A percentile compares a stretch with the other conserved stretches of the same genome.
Evolutionary conservation across 2,113 vertebrate species (phyloP).

Genomic region (Mugil cephalus): DNA sequence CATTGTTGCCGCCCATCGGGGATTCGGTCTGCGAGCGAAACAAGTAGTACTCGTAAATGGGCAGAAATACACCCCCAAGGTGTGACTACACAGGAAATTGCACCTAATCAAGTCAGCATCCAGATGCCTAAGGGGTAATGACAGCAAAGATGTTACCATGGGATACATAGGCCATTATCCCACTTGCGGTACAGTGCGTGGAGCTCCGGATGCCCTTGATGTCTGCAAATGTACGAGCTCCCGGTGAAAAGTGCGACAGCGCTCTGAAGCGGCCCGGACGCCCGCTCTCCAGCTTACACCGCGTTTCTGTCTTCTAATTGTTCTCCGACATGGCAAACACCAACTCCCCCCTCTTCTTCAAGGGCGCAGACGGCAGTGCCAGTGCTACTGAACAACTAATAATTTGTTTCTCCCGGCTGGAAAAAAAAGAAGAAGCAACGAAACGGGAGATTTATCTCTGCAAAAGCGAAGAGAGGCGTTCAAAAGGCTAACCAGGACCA

Average conservation of each 20-base stretch:
- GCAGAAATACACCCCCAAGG: conserved; percentile 40
- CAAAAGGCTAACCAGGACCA: conserved; percentile 12
- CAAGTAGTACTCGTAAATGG: conserved; percentile 37
- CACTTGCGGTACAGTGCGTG: background rate
- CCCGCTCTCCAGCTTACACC: conserved; percentile 41
- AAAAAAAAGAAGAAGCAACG: background rate
- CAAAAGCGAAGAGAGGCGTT: conserved; percentile 14
- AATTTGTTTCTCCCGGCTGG: conserved; percentile 54
- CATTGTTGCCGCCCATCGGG: conserved; percentile 2
- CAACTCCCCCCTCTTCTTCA: too few relatives aligned
- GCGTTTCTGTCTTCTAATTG: conserved; percentile 58
- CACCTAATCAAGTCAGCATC: conserved; percentile 52
- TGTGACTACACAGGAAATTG: conserved; percentile 50
- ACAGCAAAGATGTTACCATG: conserved; percentile 46
- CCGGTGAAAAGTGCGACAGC: conserved; percentile 18
- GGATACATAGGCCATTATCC: conserved; percentile 38
- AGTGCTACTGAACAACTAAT: conserved; percentile 54
- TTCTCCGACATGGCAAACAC: conserved; percentile 46
- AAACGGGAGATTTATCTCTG: conserved; percentile 20
- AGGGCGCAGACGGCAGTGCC: conserved; percentile 42
- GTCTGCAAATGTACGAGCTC: conserved; percentile 22
- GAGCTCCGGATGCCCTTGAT: conserved; percentile 11
- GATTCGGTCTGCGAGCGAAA: conserved; percentile 24
- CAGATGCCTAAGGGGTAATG: conserved; percentile 50
- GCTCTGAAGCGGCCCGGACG: conserved; percentile 16